Evolutionary conservation across 1,140 invertebrate genomes (phyloP).

Genomic region (Holotrichia oblita): DNA sequence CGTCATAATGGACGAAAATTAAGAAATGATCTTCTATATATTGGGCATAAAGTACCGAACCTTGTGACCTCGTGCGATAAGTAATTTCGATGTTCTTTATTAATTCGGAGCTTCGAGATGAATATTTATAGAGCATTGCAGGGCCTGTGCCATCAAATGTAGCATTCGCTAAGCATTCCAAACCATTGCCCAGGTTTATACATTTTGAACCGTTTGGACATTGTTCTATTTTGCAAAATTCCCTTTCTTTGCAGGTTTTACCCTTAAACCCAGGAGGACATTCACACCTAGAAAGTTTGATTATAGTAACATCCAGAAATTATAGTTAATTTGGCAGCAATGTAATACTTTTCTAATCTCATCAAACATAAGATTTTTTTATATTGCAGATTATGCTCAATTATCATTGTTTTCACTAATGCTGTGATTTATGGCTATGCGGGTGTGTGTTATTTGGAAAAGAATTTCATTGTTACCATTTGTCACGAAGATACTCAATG

Average conservation of each 20-base stretch:
- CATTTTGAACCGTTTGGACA: conserved; percentile 87
- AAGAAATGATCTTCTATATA: conserved; percentile 72
- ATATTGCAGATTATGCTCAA: no score
- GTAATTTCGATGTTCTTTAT: conserved; percentile 66
- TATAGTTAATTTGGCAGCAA: no score
- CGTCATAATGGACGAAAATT: conserved; percentile 75
- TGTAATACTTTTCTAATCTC: no score
- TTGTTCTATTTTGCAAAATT: conserved; percentile 86
- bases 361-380: no score
- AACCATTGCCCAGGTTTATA: conserved; percentile 88
- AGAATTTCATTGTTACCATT: no score
- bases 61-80: conserved; percentile 76
- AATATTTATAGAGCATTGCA: conserved; percentile 65
- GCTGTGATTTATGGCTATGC: no score
- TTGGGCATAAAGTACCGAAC: conserved; percentile 72
- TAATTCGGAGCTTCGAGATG: conserved; percentile 31
- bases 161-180: conserved; percentile 90
- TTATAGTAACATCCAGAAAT: no score
- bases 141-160: conserved; percentile 81
- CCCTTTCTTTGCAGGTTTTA: conserved; percentile 89
- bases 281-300: conserved; percentile 67
- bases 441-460: no score
- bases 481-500: no score
- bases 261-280: conserved; percentile 92
- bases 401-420: no score